These are phyloP conservation scores for Neodiprion virginianus DNA, from an alignment of 1,140 invertebrate genomes.

Conservation along the genomic window DNA sequence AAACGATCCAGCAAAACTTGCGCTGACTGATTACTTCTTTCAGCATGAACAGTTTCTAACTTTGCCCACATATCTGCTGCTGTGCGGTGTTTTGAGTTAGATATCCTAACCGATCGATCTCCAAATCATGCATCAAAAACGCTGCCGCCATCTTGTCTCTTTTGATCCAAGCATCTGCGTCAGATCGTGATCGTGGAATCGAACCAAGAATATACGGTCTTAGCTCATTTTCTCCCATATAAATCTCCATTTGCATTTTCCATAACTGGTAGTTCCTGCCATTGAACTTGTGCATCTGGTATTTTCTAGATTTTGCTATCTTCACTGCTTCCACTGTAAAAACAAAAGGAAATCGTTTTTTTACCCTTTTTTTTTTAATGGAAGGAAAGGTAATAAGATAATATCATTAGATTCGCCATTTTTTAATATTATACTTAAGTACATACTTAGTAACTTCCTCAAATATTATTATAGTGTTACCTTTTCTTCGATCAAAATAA, in stretches of 20 bases:
- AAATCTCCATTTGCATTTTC: conserved; percentile 21
- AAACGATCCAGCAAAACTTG: conserved; percentile 29
- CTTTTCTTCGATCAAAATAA: too few species aligned
- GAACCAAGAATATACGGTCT: conserved; percentile 19
- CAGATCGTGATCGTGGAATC: too few species aligned
- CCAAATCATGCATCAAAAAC: conserved; percentile 28
- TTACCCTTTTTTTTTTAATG: too few species aligned
- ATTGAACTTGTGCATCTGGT: conserved; percentile 23
- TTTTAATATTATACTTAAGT: too few species aligned
- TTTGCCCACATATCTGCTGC: conserved; percentile 28
- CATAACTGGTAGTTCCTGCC: conserved; percentile 24
- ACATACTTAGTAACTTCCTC: too few species aligned
- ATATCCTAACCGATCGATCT: conserved; percentile 27
- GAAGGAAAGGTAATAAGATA: too few species aligned
- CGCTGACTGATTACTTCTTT: conserved; percentile 30
- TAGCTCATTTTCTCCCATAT: conserved; percentile 21
- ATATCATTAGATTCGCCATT: too few species aligned
- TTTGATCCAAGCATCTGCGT: conserved; percentile 15
- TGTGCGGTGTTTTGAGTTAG: conserved; percentile 24
- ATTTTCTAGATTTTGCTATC: not conserved
- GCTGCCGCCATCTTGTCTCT: conserved; percentile 31
- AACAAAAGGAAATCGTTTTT: too few species aligned
- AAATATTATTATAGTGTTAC: too few species aligned
- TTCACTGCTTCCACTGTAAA: too few species aligned
- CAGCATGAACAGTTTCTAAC: conserved; percentile 23